phyloP scores from a whole-genome alignment of 2,113 vertebrate genomes.

The Gulo gulo region DNA sequence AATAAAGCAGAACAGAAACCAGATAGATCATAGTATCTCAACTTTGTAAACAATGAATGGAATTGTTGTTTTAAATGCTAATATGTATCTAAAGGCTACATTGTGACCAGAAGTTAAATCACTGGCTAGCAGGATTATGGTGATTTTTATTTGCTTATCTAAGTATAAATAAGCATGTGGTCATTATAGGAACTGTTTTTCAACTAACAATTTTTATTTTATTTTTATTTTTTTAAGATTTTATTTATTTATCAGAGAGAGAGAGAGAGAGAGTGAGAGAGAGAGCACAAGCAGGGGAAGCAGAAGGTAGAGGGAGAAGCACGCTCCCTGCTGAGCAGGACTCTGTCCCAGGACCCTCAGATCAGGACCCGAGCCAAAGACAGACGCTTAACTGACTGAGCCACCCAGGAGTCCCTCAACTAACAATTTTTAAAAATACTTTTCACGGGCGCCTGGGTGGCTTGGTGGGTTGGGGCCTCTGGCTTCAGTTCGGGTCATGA shows the following conservation, averaged over 20 bases:
- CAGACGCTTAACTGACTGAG: too few species aligned
- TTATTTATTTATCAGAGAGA: too few species aligned
- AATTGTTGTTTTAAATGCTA: neutral
- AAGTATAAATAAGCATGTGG: neutral
- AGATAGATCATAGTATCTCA: neutral
- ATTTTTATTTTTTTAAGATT: too few species aligned
- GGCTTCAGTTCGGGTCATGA: too few species aligned
- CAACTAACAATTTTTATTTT: neutral
- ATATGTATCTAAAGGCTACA: neutral
- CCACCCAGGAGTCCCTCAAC: neutral
- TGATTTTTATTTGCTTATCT: conserved; percentile 1
- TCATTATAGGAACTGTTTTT: neutral
- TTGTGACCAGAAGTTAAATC: neutral
- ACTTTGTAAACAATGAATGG: neutral
- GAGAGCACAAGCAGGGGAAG: neutral
- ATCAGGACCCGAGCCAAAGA: neutral
- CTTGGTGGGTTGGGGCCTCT: too few species aligned
- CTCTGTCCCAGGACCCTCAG: neutral
- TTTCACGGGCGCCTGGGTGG: too few species aligned
- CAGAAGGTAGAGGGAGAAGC: neutral
- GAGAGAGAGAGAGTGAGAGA: neutral
- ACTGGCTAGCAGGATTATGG: neutral
- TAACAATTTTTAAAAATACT: neutral
- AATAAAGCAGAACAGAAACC: conserved; percentile 21
- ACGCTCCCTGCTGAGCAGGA: neutral